Evolutionary conservation across 2,888 invertebrate genomes (phyloP).

Genomic region (Philaethria dido): DNA sequence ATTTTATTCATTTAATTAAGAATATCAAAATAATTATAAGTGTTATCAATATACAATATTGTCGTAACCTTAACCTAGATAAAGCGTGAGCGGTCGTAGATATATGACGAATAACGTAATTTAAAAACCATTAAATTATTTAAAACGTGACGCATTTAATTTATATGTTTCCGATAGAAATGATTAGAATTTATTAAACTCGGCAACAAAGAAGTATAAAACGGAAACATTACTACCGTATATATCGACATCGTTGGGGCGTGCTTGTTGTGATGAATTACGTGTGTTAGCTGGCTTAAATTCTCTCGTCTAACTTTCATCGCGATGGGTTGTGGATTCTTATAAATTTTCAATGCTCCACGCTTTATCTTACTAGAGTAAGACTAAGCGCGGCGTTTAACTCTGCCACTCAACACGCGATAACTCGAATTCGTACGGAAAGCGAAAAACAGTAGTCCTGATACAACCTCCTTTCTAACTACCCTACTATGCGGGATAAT

Average conservation of each 20-base stretch:
- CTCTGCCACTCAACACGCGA: too few relatives aligned
- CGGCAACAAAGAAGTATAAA: conserved; percentile 4
- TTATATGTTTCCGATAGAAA: conserved; percentile 15
- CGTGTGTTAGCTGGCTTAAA: too few relatives aligned
- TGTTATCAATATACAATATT: conserved; percentile 15
- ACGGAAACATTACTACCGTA: background rate
- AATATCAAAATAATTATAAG: conserved; percentile 10
- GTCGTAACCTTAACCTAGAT: conserved; percentile 23
- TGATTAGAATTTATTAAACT: background rate
- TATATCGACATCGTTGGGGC: background rate
- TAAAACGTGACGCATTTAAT: conserved; percentile 14
- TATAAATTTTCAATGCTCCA: too few relatives aligned
- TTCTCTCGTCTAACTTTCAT: too few relatives aligned
- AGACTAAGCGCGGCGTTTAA: too few relatives aligned
- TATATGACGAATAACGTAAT: conserved; percentile 7
- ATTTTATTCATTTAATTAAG: background rate
- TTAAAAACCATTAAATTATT: conserved; percentile 24
- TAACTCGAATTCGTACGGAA: too few relatives aligned
- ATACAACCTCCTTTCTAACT: too few relatives aligned
- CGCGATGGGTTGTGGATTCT: too few relatives aligned
- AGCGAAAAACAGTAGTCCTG: too few relatives aligned
- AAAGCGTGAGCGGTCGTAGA: conserved; percentile 1
- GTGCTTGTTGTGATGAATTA: background rate
- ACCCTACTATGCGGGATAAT: too few relatives aligned
- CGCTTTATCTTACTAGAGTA: too few relatives aligned